These are phyloP conservation scores for Mormyrops boulengeri DNA, from an alignment of 2,797 vertebrate species.

Conservation along the genomic window DNA sequence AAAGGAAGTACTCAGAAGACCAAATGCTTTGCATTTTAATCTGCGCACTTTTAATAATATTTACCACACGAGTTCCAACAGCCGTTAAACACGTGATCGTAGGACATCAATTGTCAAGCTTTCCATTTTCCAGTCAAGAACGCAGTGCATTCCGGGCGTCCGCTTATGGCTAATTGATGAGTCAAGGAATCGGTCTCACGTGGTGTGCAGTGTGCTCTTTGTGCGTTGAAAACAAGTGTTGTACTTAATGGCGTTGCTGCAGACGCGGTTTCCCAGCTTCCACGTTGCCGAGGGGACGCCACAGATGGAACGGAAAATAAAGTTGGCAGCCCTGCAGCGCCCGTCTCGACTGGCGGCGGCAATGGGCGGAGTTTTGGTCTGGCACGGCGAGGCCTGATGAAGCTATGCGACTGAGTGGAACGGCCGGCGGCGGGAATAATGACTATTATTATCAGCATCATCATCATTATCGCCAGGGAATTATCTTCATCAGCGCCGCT, in stretches of 20 bases:
- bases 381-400: slow-evolving; percentile 55
- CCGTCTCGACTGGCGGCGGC: background rate
- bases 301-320: background rate
- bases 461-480: slow-evolving; percentile 61
- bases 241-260: slow-evolving; percentile 52
- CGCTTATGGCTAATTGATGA: slow-evolving; percentile 1
- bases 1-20: background rate
- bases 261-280: slow-evolving; percentile 39
- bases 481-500: slow-evolving; percentile 13
- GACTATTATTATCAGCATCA: slow-evolving; percentile 59
- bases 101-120: background rate
- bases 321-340: slow-evolving; percentile 37
- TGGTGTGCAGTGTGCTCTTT: slow-evolving; percentile 40
- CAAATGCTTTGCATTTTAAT: background rate
- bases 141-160: background rate
- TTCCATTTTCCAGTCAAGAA: background rate
- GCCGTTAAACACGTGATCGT: background rate
- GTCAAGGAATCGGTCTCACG: slow-evolving; percentile 56
- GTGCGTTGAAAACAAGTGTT: slow-evolving; percentile 52
- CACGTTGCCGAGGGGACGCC: background rate
- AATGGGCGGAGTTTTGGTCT: slow-evolving; percentile 38
- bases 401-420: slow-evolving; percentile 48
- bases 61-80: background rate
- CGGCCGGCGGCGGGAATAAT: slow-evolving; percentile 53
- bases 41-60: background rate